Percentiles rank a stretch among this genome's conserved stretches.
Evolutionary conservation across 92 coral and sea anemone species (phyloP).

Genomic region (Actinostola sp.): DNA sequence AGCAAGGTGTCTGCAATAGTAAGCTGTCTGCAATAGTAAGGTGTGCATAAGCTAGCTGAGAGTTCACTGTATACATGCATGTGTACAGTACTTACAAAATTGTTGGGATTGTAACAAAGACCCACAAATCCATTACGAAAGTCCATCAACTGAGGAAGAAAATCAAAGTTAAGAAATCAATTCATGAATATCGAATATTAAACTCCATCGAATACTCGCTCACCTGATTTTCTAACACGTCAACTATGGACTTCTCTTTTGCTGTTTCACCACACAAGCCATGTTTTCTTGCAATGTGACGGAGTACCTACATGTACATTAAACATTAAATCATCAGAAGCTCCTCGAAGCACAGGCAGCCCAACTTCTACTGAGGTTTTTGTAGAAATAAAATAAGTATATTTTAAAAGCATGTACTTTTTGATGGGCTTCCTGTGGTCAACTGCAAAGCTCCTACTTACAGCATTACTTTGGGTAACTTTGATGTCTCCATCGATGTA

Average conservation of each 20-base stretch:
- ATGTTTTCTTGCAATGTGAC: slow-evolving; percentile 76
- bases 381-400: not conserved
- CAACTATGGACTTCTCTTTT: slow-evolving; percentile 68
- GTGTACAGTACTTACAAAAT: slow-evolving; percentile 68
- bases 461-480: slow-evolving; percentile 83
- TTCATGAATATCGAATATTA: not conserved
- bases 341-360: not conserved
- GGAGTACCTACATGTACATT: slow-evolving; percentile 56
- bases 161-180: not conserved
- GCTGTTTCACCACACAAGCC: slow-evolving; percentile 82
- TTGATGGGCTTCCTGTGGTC: no score
- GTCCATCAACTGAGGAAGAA: slow-evolving; percentile 68
- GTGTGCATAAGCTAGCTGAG: no score
- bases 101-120: slow-evolving; percentile 57
- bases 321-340: slow-evolving; percentile 4
- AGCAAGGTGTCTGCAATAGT: not conserved
- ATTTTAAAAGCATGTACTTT: not conserved
- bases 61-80: not conserved
- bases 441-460: no score
- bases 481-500: slow-evolving; percentile 89
- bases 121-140: slow-evolving; percentile 65
- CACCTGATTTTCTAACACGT: slow-evolving; percentile 76
- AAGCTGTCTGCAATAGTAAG: no score
- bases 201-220: not conserved
- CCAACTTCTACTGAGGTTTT: not conserved